Evolutionary conservation across 2,113 vertebrate genomes (phyloP).

Genomic region (Carlito syrichta): DNA sequence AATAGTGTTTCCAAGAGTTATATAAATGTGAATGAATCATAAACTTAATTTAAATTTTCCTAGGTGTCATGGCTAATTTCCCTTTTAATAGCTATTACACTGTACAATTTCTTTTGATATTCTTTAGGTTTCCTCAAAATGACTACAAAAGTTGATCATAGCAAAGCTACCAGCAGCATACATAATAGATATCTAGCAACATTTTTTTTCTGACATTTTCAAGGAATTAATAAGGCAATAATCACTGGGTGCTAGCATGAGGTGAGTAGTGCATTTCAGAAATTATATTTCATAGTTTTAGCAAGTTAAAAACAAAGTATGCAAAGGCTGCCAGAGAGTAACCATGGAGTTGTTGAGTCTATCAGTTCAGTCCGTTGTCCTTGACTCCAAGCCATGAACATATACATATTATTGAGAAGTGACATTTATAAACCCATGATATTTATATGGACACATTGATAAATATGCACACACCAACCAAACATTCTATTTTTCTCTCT

Average conservation of each 20-base stretch:
- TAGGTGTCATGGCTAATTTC: conserved; percentile 9
- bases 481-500: neutral
- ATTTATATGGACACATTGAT: neutral
- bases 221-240: neutral
- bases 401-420: neutral
- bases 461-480: neutral
- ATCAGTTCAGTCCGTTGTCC: neutral
- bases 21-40: neutral
- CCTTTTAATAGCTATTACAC: conserved; percentile 7
- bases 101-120: conserved; percentile 1
- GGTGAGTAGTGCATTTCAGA: neutral
- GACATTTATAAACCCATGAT: neutral
- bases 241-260: neutral
- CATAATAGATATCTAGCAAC: neutral
- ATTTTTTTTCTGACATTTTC: neutral
- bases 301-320: neutral
- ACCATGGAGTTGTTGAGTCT: neutral
- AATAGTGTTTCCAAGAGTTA: neutral
- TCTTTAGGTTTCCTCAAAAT: neutral
- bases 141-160: neutral
- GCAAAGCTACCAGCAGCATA: neutral
- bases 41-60: conserved; percentile 24
- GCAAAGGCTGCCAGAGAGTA: neutral
- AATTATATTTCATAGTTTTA: neutral
- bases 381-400: neutral